phyloP scores from a whole-genome alignment of 1,140 invertebrate genomes.

The Camponotus vicinus region DNA sequence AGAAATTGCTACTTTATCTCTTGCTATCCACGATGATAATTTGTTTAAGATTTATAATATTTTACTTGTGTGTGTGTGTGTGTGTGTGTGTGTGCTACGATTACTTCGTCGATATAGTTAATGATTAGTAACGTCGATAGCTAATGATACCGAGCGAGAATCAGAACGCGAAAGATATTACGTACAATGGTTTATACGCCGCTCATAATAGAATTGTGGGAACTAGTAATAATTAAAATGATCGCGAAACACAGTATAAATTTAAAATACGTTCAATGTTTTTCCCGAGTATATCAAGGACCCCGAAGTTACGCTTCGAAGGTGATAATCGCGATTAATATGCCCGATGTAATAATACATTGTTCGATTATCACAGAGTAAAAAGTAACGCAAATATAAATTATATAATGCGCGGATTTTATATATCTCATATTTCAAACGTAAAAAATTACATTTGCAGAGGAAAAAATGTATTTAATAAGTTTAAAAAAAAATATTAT shows the following conservation, averaged over 20 bases:
- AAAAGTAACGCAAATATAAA: conserved; percentile 31
- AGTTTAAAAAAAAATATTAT: neutral
- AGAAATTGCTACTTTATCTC: neutral
- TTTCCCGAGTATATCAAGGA: conserved; percentile 58
- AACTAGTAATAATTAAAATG: conserved; percentile 78
- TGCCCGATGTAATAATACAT: conserved; percentile 2
- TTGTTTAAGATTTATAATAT: conserved; percentile 61
- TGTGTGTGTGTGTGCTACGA: neutral
- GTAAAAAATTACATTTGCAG: neutral
- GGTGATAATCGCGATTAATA: conserved; percentile 32
- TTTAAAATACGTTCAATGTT: conserved; percentile 44
- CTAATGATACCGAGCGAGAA: conserved; percentile 24
- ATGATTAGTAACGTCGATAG: neutral
- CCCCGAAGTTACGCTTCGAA: neutral
- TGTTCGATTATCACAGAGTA: neutral
- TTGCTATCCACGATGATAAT: conserved; percentile 43
- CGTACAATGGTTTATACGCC: conserved; percentile 54
- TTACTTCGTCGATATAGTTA: conserved; percentile 30
- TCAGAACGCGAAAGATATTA: conserved; percentile 50
- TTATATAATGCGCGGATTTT: neutral
- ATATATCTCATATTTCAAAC: neutral
- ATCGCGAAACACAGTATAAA: conserved; percentile 34
- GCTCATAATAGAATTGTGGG: conserved; percentile 79
- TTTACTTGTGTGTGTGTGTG: neutral
- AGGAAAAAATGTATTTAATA: neutral